Evolutionary conservation across 2,888 invertebrate genomes (phyloP), one percentile per base, ranked within the genome.

Genomic region (Elysia crispata): DNA sequence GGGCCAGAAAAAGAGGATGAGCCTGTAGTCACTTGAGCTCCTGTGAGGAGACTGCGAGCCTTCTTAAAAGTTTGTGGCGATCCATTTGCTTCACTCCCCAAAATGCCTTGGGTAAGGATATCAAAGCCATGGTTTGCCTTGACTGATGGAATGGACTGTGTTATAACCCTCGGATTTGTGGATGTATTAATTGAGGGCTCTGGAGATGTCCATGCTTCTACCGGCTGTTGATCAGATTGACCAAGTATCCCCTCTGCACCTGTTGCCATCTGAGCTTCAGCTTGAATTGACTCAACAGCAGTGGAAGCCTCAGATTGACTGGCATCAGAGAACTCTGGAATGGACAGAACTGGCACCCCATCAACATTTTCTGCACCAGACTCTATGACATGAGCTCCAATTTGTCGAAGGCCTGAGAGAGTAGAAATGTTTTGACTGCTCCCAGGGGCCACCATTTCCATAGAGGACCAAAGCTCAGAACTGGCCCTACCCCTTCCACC

Each of bases 51-150:
- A 70, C 80, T 80, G 5, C 74, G 54, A 30, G 57, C 76, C 23
- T 66, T 66, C 41, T 76, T 80, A 20, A n/a, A 25, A 6, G 23
- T 23, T 20, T 23, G n/a, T 30, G 20, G 62, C 30, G 28, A 23
- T n/a, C 49, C 20, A 11, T 41, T 60, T 25, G 30, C 23, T 1
- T n/a, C 54, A 30, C 66, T 30, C 8, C 78, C 79, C 25, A 76
- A 64, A 33, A 76, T 79, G 18, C 81, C 81, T 62, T 79, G 81
- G 25, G 79, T 70, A 18, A 79, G 76, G 49, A 81, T 79, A 33
- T 81, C 79, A 33, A 81, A 81, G 15, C 81, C 79, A 64, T 81
- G 79, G 54, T 75, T 81, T 28, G 66, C 66, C 30, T 70, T 80
- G 57, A 72, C 28, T 0, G 80, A 76, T 23, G 80, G 72, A 50